Conservation (phyloP, 1,140 invertebrate species). For the Drosophila dunni region DNA sequence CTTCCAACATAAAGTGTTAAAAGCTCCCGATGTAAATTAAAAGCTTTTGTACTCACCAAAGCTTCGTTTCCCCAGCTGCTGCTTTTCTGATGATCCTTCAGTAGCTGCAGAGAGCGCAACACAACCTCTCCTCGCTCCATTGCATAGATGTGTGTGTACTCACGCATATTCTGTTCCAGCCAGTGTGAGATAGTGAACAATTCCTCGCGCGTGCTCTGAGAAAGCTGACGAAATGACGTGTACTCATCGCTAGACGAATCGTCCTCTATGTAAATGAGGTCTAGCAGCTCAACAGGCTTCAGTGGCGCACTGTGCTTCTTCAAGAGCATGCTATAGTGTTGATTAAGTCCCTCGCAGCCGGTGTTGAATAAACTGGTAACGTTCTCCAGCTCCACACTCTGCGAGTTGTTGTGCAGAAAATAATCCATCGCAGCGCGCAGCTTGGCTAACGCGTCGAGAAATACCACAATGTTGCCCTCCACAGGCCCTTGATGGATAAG, state of each 20-base stretch:
- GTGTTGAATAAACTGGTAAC: constrained; percentile 88
- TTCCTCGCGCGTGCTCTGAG: constrained; percentile 86
- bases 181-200: constrained; percentile 93
- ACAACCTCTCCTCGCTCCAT: constrained; percentile 91
- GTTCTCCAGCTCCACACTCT: constrained; percentile 97
- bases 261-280: constrained; percentile 94
- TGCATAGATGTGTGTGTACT: constrained; percentile 93
- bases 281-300: constrained; percentile 92
- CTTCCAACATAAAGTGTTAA: background rate
- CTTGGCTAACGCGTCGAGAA: constrained; percentile 93
- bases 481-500: constrained; percentile 83
- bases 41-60: constrained; percentile 61
- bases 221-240: constrained; percentile 80
- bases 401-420: constrained; percentile 96
- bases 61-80: constrained; percentile 88
- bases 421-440: constrained; percentile 94
- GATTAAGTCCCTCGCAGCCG: constrained; percentile 88
- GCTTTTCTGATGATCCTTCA: constrained; percentile 93
- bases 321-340: constrained; percentile 94
- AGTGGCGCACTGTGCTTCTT: constrained; percentile 94
- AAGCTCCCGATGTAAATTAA: background rate
- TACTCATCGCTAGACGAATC: constrained; percentile 87
- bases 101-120: constrained; percentile 89
- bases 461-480: constrained; percentile 85
- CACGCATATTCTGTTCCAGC: constrained; percentile 92